These are phyloP conservation scores for Apamea sordens DNA, from an alignment of 2,888 invertebrate species.

Conservation along the genomic window DNA sequence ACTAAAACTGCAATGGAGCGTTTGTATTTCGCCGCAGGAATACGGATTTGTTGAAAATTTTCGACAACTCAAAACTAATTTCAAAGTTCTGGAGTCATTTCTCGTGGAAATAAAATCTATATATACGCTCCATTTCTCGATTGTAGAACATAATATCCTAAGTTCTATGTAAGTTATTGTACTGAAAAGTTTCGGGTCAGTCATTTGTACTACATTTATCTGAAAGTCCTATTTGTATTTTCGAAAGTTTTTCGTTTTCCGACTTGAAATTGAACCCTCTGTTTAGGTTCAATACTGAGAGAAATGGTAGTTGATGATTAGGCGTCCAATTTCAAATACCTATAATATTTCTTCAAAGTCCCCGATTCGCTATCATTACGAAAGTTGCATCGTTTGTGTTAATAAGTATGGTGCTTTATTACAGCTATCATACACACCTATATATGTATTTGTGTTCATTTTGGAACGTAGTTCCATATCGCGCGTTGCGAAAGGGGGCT, in stretches of 20 bases:
- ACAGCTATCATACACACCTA: background rate
- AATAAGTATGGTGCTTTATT: background rate
- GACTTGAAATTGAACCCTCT: background rate
- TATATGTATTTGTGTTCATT: too few species aligned
- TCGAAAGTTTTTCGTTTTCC: conserved; percentile 2
- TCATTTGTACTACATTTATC: background rate
- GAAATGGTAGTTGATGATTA: background rate
- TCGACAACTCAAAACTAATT: conserved; percentile 52
- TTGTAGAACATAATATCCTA: background rate
- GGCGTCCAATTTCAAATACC: background rate
- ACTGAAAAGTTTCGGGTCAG: conserved; percentile 11
- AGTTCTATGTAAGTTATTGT: background rate
- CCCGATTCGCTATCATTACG: background rate
- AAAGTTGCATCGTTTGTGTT: background rate
- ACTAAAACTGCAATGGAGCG: conserved; percentile 28
- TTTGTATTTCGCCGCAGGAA: conserved; percentile 28
- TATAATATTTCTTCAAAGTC: background rate
- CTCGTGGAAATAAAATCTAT: conserved; percentile 28
- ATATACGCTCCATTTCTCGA: conserved; percentile 22
- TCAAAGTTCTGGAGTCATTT: conserved; percentile 51
- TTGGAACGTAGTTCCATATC: too few species aligned
- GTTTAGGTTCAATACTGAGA: background rate
- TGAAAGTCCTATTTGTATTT: background rate
- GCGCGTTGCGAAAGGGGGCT: too few species aligned
- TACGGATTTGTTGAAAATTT: conserved; percentile 37